Evolutionary conservation across 2,113 vertebrate species (phyloP), one percentile per base, ranked within the genome.

Genomic region (Forbesichthys agassizii): DNA sequence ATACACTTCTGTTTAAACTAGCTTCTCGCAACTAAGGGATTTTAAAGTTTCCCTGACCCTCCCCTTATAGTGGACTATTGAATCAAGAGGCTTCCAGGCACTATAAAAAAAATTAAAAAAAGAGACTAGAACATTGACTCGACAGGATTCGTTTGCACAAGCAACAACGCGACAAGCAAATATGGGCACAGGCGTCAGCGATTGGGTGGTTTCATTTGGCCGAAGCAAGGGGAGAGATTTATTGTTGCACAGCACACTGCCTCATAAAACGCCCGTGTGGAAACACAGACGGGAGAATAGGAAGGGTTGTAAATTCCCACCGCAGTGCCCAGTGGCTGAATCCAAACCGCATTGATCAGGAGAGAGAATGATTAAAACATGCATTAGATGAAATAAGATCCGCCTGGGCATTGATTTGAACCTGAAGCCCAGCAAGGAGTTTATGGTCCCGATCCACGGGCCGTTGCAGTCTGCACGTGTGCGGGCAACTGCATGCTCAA

Each of bases 291-390:
- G 86, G 86, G 87, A 93, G 91, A 92, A 92, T 85, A 90, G 80
- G 71, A 78, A 76, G 14, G 74, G 93, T 94, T 95, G 93, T 96
- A 95, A 95, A 95, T 95, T 95, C 93, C 93, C 93, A 89, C 93
- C 82, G 93, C 92, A 91, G 90, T 89, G 89, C 91, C 91, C 93
- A 91, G 92, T 91, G 91, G 92, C 92, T 89, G 90, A 93, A 94
- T 94, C 94, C 93, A 93, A 95, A 94, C 94, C 92, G 92, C 93
- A 96, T 94, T 96, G 95, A 97, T 95, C 94, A 94, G 90, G 87
- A 89, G 85, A 86, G 91, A 85, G 87, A 93, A 93, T 94, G 94
- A 93, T 94, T 96, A 95, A 96, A 96, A 95, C 95, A 95, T 92
- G 93, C 93, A 95, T 95, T 95, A 95, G 94, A 93, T 95, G 92